A percentile compares a stretch with the other conserved stretches of the same genome.
phyloP scores from a whole-genome alignment of 2,797 vertebrate genomes.

The Capromys pilorides region DNA sequence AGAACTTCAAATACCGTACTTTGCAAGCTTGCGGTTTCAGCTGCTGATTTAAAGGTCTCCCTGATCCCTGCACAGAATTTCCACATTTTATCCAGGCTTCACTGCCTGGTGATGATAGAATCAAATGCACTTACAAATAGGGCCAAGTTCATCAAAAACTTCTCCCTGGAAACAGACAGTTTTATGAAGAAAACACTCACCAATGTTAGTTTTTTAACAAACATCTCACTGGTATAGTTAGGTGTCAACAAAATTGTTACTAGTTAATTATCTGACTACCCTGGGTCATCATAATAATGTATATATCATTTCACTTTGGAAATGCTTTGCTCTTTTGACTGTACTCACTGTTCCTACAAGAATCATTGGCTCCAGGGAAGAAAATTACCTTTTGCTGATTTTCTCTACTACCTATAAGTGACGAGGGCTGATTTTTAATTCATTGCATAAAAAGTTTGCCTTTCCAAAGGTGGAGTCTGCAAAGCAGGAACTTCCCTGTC shows the following conservation, averaged over 20 bases:
- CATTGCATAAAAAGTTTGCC: too few relatives aligned
- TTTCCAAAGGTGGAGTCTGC: too few relatives aligned
- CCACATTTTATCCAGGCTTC: conserved; percentile 76
- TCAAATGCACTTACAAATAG: conserved; percentile 61
- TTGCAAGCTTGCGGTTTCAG: conserved; percentile 81
- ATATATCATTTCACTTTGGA: conserved; percentile 19
- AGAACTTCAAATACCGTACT: conserved; percentile 75
- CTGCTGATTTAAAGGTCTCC: conserved; percentile 82
- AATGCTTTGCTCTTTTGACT: conserved; percentile 54
- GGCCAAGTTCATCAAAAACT: conserved; percentile 63
- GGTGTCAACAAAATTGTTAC: conserved; percentile 51
- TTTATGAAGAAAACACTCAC: conserved; percentile 55
- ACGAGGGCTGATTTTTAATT: too few relatives aligned
- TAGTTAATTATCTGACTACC: conserved; percentile 57
- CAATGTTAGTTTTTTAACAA: conserved; percentile 65
- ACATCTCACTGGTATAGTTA: conserved; percentile 47
- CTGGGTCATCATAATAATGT: conserved; percentile 60
- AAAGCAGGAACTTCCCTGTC: too few relatives aligned
- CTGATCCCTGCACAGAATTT: conserved; percentile 83
- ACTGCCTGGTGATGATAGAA: conserved; percentile 69
- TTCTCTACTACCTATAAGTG: too few relatives aligned
- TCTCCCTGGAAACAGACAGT: conserved; percentile 37
- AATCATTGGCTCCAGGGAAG: too few relatives aligned
- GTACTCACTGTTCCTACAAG: not conserved
- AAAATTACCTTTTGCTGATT: too few relatives aligned